Evolutionary conservation across 2,113 vertebrate species (phyloP), one percentile per base, ranked within the genome.

Genomic region (Oophaga pumilio): DNA sequence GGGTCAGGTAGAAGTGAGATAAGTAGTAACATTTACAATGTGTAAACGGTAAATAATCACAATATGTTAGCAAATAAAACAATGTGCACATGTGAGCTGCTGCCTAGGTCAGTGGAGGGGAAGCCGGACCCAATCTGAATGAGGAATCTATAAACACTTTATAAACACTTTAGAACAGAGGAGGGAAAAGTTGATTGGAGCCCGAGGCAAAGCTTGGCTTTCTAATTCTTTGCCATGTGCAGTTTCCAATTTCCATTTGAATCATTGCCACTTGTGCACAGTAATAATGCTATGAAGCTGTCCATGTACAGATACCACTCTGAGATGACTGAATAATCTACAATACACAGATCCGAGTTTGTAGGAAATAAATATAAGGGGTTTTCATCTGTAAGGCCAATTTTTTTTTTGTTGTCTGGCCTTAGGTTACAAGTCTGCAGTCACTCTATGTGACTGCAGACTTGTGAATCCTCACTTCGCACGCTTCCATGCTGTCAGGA

Each of bases 101-200:
- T 73, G 43, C 18, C 71, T 43, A 12, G 71, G 71, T 49, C 71
- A 74, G 43, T 50, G 71, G 17, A 74, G 9, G 15, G 71, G 71
- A 74, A 74, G 18, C 33, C 8, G 33, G 43, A 49, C 71, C 71
- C 20, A 74, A 74, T 74, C 71, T 74, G 33, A 74, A 74, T 18
- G 71, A 74, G 71, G 71, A 50, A 74, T 74, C 71, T 74, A 74
- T 74, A 74, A 74, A 74, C 71, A 74, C 71, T 74, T 74, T 74
- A 74, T 74, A 74, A 74, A 74, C 71, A 74, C 71, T 74, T 50
- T 49, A 74, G 71, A 74, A 74, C 71, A 74, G 71, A 74, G 71
- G 71, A 74, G 71, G 71, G 43, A 74, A 22, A 74, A 49, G 71
- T 12, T 74, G 71, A 74, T 74, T 22, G 71, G 43, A 74, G 71